Base-by-base conservation (phyloP, 2,888 invertebrate genomes). In the Autographa gamma region DNA sequence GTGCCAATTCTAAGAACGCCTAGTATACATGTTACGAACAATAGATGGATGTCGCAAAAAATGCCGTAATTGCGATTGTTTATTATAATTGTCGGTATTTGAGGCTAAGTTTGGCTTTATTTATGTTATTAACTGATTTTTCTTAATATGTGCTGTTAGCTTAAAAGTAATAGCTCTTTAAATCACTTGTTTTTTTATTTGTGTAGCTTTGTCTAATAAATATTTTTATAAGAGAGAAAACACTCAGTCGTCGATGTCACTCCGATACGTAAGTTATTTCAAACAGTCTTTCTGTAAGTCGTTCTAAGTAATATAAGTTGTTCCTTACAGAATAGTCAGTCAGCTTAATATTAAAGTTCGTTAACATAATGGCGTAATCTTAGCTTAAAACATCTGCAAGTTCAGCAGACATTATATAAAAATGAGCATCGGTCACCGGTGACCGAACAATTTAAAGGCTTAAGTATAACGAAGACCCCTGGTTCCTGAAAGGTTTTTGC, bases 1-100 rank as follows among this genome's bases (percentile, higher is more conserved):
- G 85, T 80, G 83, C 83, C 83, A 79, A 77, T 87, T 86, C 87
- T 85, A 62, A 76, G 85, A 88, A 84, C 75, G 65, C 68, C 66
- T 76, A 79, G 62, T 71, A 58, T 76, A 66, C 65, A 77, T 63
- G 65, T 68, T 65, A 71, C 72, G 67, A 66, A 77, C 80, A 77
- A 77, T 80, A 63, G 65, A 56, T n/a, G 58, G 60, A 41, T 54
- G 43, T 0, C 34, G 43, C 61, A 81, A 82, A 83, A 83, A 82
- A 81, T 73, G 63, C 72, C 52, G 72, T 83, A 76, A 76, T 82
- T 81, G 66, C 58, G 64, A 38, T 78, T 70, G 48, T 81, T 74
- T 69, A 78, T 77, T 66, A 16, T 64, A 66, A 77, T 77, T 60
- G 63, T 66, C 66, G 43, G 34, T 66, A 11, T 76, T 72, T 54